phyloP scores from a whole-genome alignment of 2,888 invertebrate genomes.

The Metalampra italica region DNA sequence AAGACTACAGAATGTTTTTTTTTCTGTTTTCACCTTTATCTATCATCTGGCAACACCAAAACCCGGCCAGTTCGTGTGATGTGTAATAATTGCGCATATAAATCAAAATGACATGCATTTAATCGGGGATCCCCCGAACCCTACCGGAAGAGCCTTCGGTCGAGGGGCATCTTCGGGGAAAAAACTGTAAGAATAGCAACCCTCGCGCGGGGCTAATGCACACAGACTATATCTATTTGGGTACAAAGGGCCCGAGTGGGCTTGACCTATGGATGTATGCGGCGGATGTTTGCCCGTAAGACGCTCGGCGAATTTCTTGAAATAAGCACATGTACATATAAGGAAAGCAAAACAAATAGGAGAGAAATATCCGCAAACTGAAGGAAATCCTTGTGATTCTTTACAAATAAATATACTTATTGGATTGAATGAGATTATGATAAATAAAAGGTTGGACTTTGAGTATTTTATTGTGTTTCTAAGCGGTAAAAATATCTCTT shows the following conservation, averaged over 20 bases:
- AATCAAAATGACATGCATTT: constrained; percentile 72
- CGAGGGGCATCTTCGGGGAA: constrained; percentile 15
- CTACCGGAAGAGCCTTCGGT: constrained; percentile 40
- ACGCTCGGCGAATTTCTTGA: constrained; percentile 25
- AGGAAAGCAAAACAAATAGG: constrained; percentile 10
- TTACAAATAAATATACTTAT: constrained; percentile 2
- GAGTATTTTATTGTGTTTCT: too few relatives aligned
- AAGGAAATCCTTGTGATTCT: constrained; percentile 10
- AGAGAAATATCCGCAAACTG: constrained; percentile 12
- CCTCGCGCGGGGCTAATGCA: constrained; percentile 59
- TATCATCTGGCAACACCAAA: constrained; percentile 10
- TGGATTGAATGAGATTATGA: constrained; percentile 3
- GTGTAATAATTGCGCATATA: constrained; percentile 61
- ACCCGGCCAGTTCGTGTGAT: constrained; percentile 20
- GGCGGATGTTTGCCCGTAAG: constrained; percentile 32
- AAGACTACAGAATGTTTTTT: too few relatives aligned
- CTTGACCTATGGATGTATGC: constrained; percentile 58
- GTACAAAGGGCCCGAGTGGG: constrained; percentile 58
- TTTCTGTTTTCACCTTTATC: too few relatives aligned
- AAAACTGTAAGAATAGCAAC: constrained; percentile 57
- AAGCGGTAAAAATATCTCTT: too few relatives aligned
- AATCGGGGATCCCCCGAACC: constrained; percentile 53
- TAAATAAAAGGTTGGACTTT: too few relatives aligned
- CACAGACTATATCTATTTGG: constrained; percentile 64
- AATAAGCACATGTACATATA: constrained; percentile 12